Evolutionary conservation across 1,140 invertebrate genomes (phyloP).

Genomic region (Diorhabda sublineata): DNA sequence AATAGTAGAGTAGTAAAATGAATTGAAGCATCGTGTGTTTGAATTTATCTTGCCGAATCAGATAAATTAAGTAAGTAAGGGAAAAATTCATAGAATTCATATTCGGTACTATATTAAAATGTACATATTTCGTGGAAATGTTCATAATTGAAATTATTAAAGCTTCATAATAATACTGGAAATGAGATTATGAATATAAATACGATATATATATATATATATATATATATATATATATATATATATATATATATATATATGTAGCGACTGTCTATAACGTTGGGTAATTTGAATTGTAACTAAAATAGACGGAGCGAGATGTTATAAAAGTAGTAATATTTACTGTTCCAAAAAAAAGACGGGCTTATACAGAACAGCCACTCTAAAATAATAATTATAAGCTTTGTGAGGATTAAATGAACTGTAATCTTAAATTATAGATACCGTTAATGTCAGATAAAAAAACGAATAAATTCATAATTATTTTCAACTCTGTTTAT

Average conservation of each 20-base stretch:
- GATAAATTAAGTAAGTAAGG: too few relatives aligned
- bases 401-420: slow-evolving; percentile 3
- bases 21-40: too few relatives aligned
- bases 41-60: too few relatives aligned
- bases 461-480: slow-evolving; percentile 5
- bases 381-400: slow-evolving; percentile 12
- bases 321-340: neutral
- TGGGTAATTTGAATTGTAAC: neutral
- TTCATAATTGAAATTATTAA: too few relatives aligned
- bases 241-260: neutral
- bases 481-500: neutral
- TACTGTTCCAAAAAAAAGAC: neutral
- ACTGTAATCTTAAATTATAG: slow-evolving; percentile 5
- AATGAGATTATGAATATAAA: too few relatives aligned
- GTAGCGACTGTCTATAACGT: neutral
- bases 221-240: too few relatives aligned
- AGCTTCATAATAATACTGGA: too few relatives aligned
- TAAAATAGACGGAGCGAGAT: neutral
- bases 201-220: too few relatives aligned
- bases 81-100: too few relatives aligned
- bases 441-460: neutral
- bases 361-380: neutral
- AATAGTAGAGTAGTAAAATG: too few relatives aligned
- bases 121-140: too few relatives aligned
- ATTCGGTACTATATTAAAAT: too few relatives aligned